A percentile compares a stretch with the other conserved stretches of the same genome.
phyloP scores from a whole-genome alignment of 2,888 invertebrate genomes.

The Ormia ochracea region DNA sequence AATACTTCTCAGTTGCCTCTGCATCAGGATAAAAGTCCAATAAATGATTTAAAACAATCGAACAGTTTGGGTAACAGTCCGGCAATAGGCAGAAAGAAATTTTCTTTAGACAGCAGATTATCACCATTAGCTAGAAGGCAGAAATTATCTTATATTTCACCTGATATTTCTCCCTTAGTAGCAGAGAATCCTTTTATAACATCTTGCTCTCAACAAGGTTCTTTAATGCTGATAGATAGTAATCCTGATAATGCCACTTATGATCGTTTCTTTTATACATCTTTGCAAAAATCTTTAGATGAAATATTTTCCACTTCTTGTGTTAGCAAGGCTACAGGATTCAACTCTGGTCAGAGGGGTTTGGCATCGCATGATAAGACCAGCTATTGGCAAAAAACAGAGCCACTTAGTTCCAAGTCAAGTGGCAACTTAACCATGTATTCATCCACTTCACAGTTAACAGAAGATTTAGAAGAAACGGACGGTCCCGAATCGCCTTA shows the following conservation, averaged over 20 bases:
- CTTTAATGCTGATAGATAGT: conserved; percentile 63
- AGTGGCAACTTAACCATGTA: conserved; percentile 76
- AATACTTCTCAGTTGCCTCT: conserved; percentile 50
- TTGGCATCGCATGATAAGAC: conserved; percentile 47
- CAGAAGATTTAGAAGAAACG: conserved; percentile 43
- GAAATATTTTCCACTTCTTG: conserved; percentile 71
- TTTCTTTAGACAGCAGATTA: conserved; percentile 75
- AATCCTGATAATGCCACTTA: conserved; percentile 74
- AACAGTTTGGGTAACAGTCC: conserved; percentile 72
- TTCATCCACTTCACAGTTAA: conserved; percentile 69
- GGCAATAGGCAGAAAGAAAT: conserved; percentile 73
- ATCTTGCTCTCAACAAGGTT: conserved; percentile 54
- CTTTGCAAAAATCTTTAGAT: conserved; percentile 72
- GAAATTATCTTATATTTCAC: conserved; percentile 56
- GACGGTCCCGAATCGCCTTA: conserved; percentile 51
- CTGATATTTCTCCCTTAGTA: conserved; percentile 58
- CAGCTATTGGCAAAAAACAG: conserved; percentile 67
- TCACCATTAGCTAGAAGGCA: conserved; percentile 62
- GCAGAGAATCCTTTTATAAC: conserved; percentile 49
- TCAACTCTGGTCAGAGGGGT: neutral
- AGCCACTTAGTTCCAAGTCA: conserved; percentile 74
- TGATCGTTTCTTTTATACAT: conserved; percentile 75
- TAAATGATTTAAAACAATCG: conserved; percentile 63
- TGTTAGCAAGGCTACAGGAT: conserved; percentile 13
- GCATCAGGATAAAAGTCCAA: conserved; percentile 54